Conservation (phyloP, 37 sponge, comb jelly and placozoan genomes). For the Haliclona indistincta region DNA sequence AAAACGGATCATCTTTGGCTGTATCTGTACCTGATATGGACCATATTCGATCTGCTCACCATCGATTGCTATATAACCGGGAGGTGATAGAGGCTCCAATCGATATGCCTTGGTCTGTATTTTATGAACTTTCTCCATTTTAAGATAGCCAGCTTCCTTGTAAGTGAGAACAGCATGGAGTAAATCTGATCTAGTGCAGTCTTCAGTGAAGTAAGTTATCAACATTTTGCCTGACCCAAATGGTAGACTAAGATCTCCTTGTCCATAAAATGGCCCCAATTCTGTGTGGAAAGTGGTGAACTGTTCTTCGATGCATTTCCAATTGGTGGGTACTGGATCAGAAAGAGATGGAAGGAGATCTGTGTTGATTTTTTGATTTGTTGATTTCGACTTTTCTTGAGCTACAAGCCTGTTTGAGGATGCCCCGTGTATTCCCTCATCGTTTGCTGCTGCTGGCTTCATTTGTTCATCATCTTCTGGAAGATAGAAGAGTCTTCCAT, state of each 20-base stretch:
- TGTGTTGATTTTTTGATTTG: background rate
- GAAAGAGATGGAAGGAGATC: slow-evolving; percentile 33
- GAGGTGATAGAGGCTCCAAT: slow-evolving; percentile 53
- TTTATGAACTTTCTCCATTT: background rate
- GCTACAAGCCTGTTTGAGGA: background rate
- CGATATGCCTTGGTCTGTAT: slow-evolving; percentile 68
- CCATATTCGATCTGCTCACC: slow-evolving; percentile 81
- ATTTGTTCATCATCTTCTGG: slow-evolving; percentile 28
- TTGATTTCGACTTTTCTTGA: background rate
- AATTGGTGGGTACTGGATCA: slow-evolving; percentile 48
- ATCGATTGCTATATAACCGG: slow-evolving; percentile 71
- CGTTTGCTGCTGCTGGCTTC: background rate
- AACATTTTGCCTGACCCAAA: slow-evolving; percentile 57
- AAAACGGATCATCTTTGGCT: slow-evolving; percentile 55
- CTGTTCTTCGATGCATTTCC: slow-evolving; percentile 68
- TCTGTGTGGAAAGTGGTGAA: slow-evolving; percentile 53
- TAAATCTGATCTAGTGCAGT: slow-evolving; percentile 28
- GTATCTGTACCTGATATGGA: slow-evolving; percentile 71
- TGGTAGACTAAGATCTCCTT: slow-evolving; percentile 22
- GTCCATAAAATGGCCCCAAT: slow-evolving; percentile 4
- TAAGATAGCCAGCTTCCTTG: slow-evolving; percentile 29
- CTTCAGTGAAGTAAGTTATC: background rate
- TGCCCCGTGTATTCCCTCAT: too few species aligned
- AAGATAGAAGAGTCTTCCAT: slow-evolving; percentile 70
- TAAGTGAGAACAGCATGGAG: slow-evolving; percentile 35